Evolutionary conservation across 2,888 invertebrate species (phyloP), one percentile per base, ranked within the genome.

Genomic region (Bimastos eiseni): DNA sequence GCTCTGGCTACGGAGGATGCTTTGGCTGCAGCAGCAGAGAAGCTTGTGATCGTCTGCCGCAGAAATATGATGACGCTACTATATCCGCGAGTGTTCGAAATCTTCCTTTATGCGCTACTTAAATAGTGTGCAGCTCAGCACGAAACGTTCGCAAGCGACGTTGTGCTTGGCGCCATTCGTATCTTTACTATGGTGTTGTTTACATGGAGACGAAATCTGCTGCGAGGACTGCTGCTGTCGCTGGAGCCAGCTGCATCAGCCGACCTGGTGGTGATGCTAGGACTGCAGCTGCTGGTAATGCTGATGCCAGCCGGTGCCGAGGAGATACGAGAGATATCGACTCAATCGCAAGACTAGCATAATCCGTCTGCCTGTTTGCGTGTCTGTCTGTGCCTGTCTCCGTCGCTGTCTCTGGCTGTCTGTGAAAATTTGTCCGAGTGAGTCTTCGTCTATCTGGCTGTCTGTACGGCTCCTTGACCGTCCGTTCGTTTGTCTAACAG

Each of bases 311-410:
- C 34, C 17, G 21, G 34, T 37, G 37, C 86, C 86, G 33, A 36
- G 34, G 37, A 36, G 86, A 86, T 19, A n/a, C 5, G 37, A 37
- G 24, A 36, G 86, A 86, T 86, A 86, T 86, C 86, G 86, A 86
- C 86, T 86, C 24, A 21, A 24, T 86, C 86, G 34, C 6, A 86
- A 24, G 37, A 86, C 36, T 21, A 34, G 89, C 13, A 36, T 89
- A n/a, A 34, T 89, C 44, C 19, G 70, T 89, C 36, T 89, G 89
- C n/a, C 21, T 89, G 89, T 89, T 1, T 89, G 49, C 55, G 33
- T 89, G 17, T 41, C n/a, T 89, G 44, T 89, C 41, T 49, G 49
- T 89, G 44, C 37, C 34, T 89, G 89, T 44, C 49, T 89, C n/a
- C n/a, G 44, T 89, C 21, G 30, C 15, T 89, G 44, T 89, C 24